These are phyloP conservation scores for Balaeniceps rex DNA, from an alignment of 2,113 vertebrate species.

Conservation along the genomic window DNA sequence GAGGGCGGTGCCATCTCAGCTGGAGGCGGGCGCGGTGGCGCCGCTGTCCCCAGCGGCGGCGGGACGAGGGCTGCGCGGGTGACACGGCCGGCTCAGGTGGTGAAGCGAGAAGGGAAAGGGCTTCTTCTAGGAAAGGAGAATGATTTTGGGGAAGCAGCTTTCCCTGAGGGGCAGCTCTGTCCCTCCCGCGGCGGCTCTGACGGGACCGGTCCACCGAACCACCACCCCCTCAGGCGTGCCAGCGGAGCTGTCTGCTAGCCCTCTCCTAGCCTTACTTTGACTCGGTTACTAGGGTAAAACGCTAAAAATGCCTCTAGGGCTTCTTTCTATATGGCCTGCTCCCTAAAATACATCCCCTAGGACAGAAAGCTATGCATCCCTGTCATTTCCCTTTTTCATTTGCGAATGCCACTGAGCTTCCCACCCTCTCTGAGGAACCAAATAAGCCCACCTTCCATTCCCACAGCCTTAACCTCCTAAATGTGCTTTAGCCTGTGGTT, in stretches of 20 bases:
- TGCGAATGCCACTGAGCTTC: background rate
- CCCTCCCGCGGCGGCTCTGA: no score
- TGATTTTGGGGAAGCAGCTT: background rate
- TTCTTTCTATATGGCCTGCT: accelerated
- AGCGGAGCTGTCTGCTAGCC: accelerated
- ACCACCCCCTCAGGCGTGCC: accelerated
- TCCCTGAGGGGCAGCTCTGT: accelerated
- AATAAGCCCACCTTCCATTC: accelerated
- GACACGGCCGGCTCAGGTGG: background rate
- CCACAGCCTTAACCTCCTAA: no score
- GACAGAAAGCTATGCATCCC: accelerated
- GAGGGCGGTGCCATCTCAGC: background rate
- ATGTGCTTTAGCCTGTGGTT: accelerated
- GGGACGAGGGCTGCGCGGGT: accelerated
- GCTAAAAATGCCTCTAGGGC: background rate
- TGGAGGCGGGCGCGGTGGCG: background rate
- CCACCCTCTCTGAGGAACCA: no score
- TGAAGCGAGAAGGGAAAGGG: accelerated
- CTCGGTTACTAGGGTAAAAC: background rate
- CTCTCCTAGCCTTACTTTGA: accelerated
- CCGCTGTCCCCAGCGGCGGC: no score
- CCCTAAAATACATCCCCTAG: no score
- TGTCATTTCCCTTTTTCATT: background rate
- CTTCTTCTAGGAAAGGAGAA: accelerated
- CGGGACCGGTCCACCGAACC: accelerated